Percentiles rank a stretch among this genome's conserved stretches.
phyloP scores from a whole-genome alignment of 2,797 vertebrate species.

The Peromyscus melanophrys region DNA sequence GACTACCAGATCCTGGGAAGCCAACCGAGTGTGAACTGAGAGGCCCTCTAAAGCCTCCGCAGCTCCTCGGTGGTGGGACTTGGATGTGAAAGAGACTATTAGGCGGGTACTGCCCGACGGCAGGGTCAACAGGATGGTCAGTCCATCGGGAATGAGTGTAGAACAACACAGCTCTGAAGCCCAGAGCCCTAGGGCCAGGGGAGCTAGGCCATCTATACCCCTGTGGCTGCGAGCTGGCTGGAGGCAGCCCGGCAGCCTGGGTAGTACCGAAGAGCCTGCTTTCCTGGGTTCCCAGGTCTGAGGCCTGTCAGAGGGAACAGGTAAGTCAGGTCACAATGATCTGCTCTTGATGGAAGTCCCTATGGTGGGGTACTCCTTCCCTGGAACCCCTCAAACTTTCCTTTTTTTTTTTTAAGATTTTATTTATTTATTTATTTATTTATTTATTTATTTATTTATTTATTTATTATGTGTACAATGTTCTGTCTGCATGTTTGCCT shows the following conservation, averaged over 20 bases:
- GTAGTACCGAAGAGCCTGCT: neutral
- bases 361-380: neutral
- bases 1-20: neutral
- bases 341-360: neutral
- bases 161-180: neutral
- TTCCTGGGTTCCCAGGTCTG: neutral
- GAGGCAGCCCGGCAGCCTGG: accelerated
- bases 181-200: too few relatives aligned
- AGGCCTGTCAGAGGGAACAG: neutral
- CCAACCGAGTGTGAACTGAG: neutral
- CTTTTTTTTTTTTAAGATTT: too few relatives aligned
- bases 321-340: neutral
- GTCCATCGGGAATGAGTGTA: neutral
- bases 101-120: neutral
- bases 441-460: too few relatives aligned
- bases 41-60: neutral
- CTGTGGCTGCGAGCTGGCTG: neutral
- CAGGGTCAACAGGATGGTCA: neutral
- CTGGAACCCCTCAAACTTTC: neutral
- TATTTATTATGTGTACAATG: too few relatives aligned
- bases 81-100: neutral
- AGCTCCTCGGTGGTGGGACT: neutral
- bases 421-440: too few relatives aligned
- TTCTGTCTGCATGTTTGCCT: too few relatives aligned
- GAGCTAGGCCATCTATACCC: neutral